Base-by-base conservation (phyloP, 2,888 invertebrate genomes). In the Coleophora flavipennella region DNA sequence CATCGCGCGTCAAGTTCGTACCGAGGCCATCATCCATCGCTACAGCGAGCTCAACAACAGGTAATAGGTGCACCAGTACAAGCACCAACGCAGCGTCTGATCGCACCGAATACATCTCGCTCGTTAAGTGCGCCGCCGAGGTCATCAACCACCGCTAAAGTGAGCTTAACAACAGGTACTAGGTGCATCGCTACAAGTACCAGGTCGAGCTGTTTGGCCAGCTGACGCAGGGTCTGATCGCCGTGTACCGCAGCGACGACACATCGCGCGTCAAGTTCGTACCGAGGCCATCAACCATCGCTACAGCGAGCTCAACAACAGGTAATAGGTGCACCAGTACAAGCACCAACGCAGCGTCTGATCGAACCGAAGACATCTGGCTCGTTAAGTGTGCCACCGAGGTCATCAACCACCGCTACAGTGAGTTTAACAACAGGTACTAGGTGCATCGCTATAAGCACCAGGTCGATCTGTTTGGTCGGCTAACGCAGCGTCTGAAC, bases 241-340 rank as follows among this genome's bases (percentile, higher is more conserved):
- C 94, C 11, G 93, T 94, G 37, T 97, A 97, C 85, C 93, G 94
- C 56, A 92, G 93, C 62, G 97, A 97, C 71, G 97, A 97, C 72
- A 96, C 96, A n/a, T 91, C 92, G 8, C 89, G 94, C 52, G 92
- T 95, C 46, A 35, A 95, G 67, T 91, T 94, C 66, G 93, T 92
- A 93, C 95, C 0, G 96, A 97, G 72, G 90, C 20, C 20, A 20
- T 20, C 20, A 20, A 20, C 20, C 20, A 20, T 6, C 20, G 20
- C 58, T 95, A 94, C 75, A 88, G 88, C 58, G 91, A 92, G 59
- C 85, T 93, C 31, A 92, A 94, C 73, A 91, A 93, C 51, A 93
- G 94, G 93, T 93, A 36, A 62, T 95, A 95, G 31, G 96, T 96
- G 79, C 92, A 93, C 59, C 87, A 97, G 20, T 63, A 94, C 20